A percentile compares a stretch with the other conserved stretches of the same genome.
Conservation (phyloP, 2,888 invertebrate species). For the Bombylius major region DNA sequence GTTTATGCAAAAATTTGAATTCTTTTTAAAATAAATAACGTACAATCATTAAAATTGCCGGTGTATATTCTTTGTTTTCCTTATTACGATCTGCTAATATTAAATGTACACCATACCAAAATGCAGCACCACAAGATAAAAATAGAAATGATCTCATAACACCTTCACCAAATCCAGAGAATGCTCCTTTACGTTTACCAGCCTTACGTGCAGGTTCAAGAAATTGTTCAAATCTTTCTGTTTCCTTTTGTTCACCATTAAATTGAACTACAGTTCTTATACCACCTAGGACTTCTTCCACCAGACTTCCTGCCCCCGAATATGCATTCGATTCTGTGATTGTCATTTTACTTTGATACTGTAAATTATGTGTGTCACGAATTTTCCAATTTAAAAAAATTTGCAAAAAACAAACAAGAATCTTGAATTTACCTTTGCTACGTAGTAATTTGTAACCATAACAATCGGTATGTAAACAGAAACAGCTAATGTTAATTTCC, state of each 20-base stretch:
- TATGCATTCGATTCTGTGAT: conserved; percentile 56
- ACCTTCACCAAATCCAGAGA: conserved; percentile 56
- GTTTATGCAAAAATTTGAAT: not conserved
- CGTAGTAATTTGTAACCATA: conserved; percentile 57
- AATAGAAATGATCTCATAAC: conserved; percentile 63
- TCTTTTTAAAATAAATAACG: conserved; percentile 23
- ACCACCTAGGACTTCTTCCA: conserved; percentile 61
- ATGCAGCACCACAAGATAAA: conserved; percentile 59
- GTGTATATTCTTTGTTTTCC: conserved; percentile 49
- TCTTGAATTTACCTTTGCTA: conserved; percentile 49
- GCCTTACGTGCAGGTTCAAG: conserved; percentile 50
- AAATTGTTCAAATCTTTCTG: conserved; percentile 44
- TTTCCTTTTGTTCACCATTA: conserved; percentile 63
- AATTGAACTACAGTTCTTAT: conserved; percentile 69
- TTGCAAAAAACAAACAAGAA: not conserved
- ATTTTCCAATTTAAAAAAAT: not conserved
- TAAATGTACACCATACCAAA: conserved; percentile 69
- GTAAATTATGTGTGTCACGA: conserved; percentile 8
- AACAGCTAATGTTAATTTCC: conserved; percentile 74
- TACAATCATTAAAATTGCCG: conserved; percentile 61
- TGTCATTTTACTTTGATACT: conserved; percentile 54
- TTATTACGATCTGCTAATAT: conserved; percentile 52
- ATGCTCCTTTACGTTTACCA: conserved; percentile 51
- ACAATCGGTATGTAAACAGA: conserved; percentile 66
- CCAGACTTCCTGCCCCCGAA: conserved; percentile 61